Conservation (phyloP, 1,140 invertebrate species). For the Drosophila truncata region DNA sequence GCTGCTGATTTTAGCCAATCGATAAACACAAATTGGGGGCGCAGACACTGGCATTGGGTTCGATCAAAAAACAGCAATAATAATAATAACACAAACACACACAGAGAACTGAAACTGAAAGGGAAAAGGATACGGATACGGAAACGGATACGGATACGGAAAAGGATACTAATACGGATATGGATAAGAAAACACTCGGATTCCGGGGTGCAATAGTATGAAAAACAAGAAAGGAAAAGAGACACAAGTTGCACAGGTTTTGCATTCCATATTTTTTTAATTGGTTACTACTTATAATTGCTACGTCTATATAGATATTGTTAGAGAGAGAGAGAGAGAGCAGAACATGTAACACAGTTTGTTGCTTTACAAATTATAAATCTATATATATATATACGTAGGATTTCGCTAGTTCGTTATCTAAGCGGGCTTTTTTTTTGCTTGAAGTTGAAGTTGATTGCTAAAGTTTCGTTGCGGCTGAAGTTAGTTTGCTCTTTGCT, state of each 20-base stretch:
- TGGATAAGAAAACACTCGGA: conserved; percentile 22
- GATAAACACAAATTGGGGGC: conserved; percentile 61
- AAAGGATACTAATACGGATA: conserved; percentile 13
- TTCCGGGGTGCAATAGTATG: conserved; percentile 29
- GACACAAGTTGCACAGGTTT: conserved; percentile 70
- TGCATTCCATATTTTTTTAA: conserved; percentile 69
- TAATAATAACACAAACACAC: conserved; percentile 6
- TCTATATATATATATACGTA: conserved; percentile 42
- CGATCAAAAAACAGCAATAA: conserved; percentile 47
- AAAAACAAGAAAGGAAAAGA: conserved; percentile 57
- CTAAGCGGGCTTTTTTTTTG: conserved; percentile 42
- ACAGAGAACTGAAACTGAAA: neutral
- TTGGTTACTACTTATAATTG: conserved; percentile 64
- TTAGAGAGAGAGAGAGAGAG: conserved; percentile 45
- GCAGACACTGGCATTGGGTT: conserved; percentile 66
- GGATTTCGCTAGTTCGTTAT: conserved; percentile 30
- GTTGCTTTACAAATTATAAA: conserved; percentile 71
- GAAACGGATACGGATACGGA: conserved; percentile 13
- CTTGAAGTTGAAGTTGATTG: conserved; percentile 32
- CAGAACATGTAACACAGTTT: conserved; percentile 49
- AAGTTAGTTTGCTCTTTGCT: conserved; percentile 48
- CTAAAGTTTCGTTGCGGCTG: conserved; percentile 44
- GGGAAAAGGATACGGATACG: neutral
- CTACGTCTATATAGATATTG: conserved; percentile 39
- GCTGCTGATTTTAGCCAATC: conserved; percentile 77